Base-by-base conservation (phyloP, 2,797 vertebrate species). In the Hippoglossus hippoglossus region DNA sequence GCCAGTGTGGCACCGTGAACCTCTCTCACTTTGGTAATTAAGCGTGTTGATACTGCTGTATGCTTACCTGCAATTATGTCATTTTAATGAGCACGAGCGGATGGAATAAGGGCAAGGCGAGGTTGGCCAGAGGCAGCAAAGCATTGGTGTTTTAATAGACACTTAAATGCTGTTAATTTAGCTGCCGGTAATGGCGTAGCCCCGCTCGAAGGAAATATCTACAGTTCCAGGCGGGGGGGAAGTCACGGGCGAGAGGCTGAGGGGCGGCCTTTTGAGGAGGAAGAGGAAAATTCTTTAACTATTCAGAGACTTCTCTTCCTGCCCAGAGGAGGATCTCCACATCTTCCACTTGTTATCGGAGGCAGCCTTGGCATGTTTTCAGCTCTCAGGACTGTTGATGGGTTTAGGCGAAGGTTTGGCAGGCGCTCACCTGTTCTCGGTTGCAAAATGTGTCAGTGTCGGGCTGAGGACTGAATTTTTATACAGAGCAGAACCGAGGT, bases 161-260 rank as follows among this genome's bases (percentile, higher is more conserved):
- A 92, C 92, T 93, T 94, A 94, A 94, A 92, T 92, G 90, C 86
- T 90, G 92, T 94, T 95, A 94, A 95, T 95, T 95, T 93, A 93
- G 90, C 92, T 84, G 84, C 70, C 44, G 28, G 82, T 92, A 93
- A 93, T 93, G 87, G 89, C 85, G 87, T 81, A 90, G 87, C 74
- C 69, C 36, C 44, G 85, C 91, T 77, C 66, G 79, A 73, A 76
- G 87, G 68, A 88, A 91, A 90, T 83, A 87, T 84, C 87, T 75
- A 83, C 79, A 80, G 75, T 85, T 82, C 46, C 72, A 75, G 86
- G 83, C 72, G 21, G 31, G 50, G 68, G 52, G 68, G 52, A 67
- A 84, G 76, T 85, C 80, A 57, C 51, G 19, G 63, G 74, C 57
- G 56, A 81, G 71, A 80, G 62, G 78, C 69, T 82, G 76, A 78